Evolutionary conservation across 2,797 vertebrate genomes (phyloP), one percentile per base, ranked within the genome.

Genomic region (Triplophysa bombifrons): DNA sequence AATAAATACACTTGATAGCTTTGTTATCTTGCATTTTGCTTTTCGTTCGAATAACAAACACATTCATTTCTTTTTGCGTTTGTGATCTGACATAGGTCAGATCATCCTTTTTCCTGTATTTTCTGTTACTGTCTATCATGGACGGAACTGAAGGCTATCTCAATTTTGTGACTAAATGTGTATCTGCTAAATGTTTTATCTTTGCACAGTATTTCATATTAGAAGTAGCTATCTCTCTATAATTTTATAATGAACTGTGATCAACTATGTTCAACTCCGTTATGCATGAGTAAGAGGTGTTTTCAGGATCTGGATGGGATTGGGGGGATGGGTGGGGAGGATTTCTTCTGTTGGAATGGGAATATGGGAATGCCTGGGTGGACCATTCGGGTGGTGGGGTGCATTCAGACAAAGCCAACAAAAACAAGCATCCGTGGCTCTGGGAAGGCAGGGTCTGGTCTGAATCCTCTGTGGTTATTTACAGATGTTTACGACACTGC

Each of bases 141-240:
- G 48, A 64, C 3, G 0, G n/a, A 25, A 60, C 2, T 22, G 9
- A 20, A 56, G n/a, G 7, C 8, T 20, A 58, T 14, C 12, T 4
- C 22, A 10, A 4, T 14, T 60, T 25, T 13, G 22, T 9, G 3
- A 58, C 19, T 22, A 58, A 41, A 41, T 60, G 22, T 27, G 22
- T 60, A 27, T 22, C 17, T 56, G 11, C 55, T 56, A 9, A n/a
- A 56, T 56, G 53, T n/a, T 38, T 38, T 38, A 38, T 38, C n/a
- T 22, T 56, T 22, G 53, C 53, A 56, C 6, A 56, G 20, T 38
- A 41, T 51, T 48, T n/a, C 53, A 50, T 25, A 64, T 58, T 25
- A 86, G 89, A 90, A 92, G 89, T 90, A 92, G 76, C 68, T 86
- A 50, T 78, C 67, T 41, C 38, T 76, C 27, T 20, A 25, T 8